A percentile compares a stretch with the other conserved stretches of the same genome.
phyloP scores from a whole-genome alignment of 2,113 vertebrate species.

The Junco hyemalis region DNA sequence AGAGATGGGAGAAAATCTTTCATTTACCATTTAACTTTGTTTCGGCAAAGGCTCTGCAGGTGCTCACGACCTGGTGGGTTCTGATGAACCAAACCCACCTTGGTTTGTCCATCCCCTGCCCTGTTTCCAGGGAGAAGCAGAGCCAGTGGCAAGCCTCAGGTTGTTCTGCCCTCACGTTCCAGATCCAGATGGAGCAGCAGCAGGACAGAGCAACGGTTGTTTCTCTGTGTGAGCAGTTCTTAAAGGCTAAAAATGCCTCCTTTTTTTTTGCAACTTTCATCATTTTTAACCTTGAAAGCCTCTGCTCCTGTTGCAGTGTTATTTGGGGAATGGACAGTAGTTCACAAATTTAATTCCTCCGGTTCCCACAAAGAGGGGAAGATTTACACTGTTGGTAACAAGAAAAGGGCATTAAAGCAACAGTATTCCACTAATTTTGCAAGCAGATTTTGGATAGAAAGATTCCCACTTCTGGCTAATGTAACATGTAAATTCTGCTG shows the following conservation, averaged over 20 bases:
- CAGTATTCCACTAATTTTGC: conserved; percentile 58
- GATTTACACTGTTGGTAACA: not conserved
- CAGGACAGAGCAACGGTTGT: not conserved
- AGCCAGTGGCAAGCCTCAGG: not conserved
- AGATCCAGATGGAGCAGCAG: not conserved
- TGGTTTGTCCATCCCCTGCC: not conserved
- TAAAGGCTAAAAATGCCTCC: not conserved
- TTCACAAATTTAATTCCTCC: not conserved
- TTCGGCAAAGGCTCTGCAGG: not conserved
- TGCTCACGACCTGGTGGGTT: not conserved
- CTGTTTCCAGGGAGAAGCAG: not conserved
- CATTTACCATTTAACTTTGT: not conserved
- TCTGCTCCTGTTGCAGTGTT: not conserved
- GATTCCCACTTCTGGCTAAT: conserved; percentile 73
- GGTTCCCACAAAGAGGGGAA: not conserved
- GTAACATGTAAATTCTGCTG: conserved; percentile 74
- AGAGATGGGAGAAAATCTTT: not conserved
- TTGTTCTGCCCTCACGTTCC: not conserved
- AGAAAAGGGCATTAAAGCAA: conserved; percentile 36
- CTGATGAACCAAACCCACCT: not conserved
- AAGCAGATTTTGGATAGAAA: conserved; percentile 68
- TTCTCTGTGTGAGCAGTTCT: not conserved
- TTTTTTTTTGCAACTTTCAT: not conserved
- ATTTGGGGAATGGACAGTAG: not conserved
- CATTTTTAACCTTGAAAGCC: not conserved